These are phyloP conservation scores for Delia radicum DNA, from an alignment of 1,140 invertebrate species.

Conservation along the genomic window DNA sequence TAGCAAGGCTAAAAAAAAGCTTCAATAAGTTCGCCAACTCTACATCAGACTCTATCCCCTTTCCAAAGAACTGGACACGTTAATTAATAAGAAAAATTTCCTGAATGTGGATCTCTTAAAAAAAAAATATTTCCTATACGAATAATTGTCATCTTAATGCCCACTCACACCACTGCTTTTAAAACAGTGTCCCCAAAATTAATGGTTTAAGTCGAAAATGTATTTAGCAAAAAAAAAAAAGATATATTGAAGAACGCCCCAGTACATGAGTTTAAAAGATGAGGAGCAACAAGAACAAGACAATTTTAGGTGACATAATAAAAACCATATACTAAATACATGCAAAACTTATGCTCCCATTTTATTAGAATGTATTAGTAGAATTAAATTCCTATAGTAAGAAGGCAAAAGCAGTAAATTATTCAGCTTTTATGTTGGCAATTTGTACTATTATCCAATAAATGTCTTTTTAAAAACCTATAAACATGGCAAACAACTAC, in stretches of 20 bases:
- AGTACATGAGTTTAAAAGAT: background rate
- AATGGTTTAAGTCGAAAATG: slow-evolving; percentile 56
- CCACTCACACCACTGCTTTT: background rate
- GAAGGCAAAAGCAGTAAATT: slow-evolving; percentile 28
- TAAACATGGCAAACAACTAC: background rate
- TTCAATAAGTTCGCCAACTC: too few species aligned
- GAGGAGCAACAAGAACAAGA: background rate
- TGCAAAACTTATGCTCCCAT: too few species aligned
- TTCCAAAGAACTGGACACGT: too few species aligned
- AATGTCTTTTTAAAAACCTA: slow-evolving; percentile 11
- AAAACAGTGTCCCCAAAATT: slow-evolving; percentile 39
- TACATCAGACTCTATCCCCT: too few species aligned
- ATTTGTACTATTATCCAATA: slow-evolving; percentile 33
- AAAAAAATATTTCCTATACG: too few species aligned
- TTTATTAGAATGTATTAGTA: background rate
- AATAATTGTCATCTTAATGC: too few species aligned
- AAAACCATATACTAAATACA: slow-evolving; percentile 1
- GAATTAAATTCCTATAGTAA: background rate
- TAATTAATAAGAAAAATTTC: too few species aligned
- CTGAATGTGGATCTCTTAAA: too few species aligned
- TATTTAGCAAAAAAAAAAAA: slow-evolving; percentile 36
- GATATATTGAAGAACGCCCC: too few species aligned
- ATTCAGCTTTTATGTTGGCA: slow-evolving; percentile 34
- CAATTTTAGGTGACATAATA: slow-evolving; percentile 1
- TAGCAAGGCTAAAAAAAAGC: too few species aligned